Evolutionary conservation across 2,113 vertebrate species (phyloP).

Genomic region (Penelope pileata): DNA sequence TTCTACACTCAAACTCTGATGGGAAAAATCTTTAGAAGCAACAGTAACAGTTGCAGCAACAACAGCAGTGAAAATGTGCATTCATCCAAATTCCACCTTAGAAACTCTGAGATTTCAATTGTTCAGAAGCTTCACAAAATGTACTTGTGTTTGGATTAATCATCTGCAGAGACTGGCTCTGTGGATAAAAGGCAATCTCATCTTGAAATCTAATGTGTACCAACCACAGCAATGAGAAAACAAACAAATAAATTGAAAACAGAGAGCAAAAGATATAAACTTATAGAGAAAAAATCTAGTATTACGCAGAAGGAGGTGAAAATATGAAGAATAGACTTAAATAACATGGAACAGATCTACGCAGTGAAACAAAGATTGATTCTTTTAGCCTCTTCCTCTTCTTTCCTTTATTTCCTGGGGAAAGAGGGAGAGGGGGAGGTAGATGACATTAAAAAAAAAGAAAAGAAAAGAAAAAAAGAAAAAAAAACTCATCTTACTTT

Average conservation of each 20-base stretch:
- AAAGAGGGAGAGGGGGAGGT: background rate
- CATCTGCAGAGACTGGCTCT: background rate
- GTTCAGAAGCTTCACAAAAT: conserved; percentile 2
- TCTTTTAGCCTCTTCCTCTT: background rate
- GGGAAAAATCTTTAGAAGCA: background rate
- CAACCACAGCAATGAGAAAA: background rate
- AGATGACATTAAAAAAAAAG: too few relatives aligned
- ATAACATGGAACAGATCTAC: background rate
- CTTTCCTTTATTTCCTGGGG: background rate
- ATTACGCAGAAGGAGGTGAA: background rate
- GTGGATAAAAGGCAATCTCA: conserved; percentile 24
- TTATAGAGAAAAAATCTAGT: background rate
- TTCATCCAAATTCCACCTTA: background rate
- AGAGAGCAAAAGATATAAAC: background rate
- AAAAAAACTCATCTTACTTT: background rate
- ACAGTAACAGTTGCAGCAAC: background rate
- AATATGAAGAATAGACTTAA: background rate
- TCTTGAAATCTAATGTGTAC: background rate
- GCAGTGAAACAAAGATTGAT: background rate
- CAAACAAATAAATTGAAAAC: background rate
- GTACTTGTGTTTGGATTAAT: background rate
- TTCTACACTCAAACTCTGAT: background rate
- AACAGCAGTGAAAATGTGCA: background rate
- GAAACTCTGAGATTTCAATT: background rate
- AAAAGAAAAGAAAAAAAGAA: background rate